Evolutionary conservation across 23 tunicate genomes (phyloP).

Genomic region (Botrylloides violaceus): DNA sequence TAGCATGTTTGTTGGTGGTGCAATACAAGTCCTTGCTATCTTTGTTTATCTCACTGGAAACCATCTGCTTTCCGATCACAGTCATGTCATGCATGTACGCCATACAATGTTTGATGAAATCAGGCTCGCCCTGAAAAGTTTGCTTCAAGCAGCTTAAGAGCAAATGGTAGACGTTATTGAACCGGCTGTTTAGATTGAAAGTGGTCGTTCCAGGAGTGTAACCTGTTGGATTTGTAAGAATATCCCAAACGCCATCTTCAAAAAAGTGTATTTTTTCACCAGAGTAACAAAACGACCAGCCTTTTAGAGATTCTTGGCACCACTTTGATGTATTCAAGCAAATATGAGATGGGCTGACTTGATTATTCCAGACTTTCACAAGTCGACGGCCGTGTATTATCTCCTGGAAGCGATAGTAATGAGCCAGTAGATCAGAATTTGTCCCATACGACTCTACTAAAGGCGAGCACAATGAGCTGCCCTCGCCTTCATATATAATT

Average conservation of each 20-base stretch:
- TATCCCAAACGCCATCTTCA: slow-evolving; percentile 38
- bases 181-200: slow-evolving; percentile 1
- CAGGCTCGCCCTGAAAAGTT: slow-evolving; percentile 21
- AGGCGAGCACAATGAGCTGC: slow-evolving; percentile 39
- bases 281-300: slow-evolving; percentile 18
- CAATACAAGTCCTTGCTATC: background rate
- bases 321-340: slow-evolving; percentile 12
- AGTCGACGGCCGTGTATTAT: slow-evolving; percentile 32
- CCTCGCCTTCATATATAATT: slow-evolving; percentile 71
- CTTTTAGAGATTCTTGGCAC: background rate
- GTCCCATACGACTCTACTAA: slow-evolving; percentile 8
- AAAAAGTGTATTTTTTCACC: slow-evolving; percentile 25
- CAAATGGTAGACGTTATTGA: slow-evolving; percentile 11
- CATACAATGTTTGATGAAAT: slow-evolving; percentile 23
- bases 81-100: slow-evolving; percentile 34
- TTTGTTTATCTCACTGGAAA: background rate
- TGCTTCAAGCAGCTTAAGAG: slow-evolving; percentile 25
- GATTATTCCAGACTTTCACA: background rate
- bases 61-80: slow-evolving; percentile 27
- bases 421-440: slow-evolving; percentile 2
- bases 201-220: slow-evolving; percentile 26
- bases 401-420: slow-evolving; percentile 34
- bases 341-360: background rate
- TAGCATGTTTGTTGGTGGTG: no score
- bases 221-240: slow-evolving; percentile 11